phyloP scores from a whole-genome alignment of 2,888 invertebrate genomes.

The Syrista parreyssii region DNA sequence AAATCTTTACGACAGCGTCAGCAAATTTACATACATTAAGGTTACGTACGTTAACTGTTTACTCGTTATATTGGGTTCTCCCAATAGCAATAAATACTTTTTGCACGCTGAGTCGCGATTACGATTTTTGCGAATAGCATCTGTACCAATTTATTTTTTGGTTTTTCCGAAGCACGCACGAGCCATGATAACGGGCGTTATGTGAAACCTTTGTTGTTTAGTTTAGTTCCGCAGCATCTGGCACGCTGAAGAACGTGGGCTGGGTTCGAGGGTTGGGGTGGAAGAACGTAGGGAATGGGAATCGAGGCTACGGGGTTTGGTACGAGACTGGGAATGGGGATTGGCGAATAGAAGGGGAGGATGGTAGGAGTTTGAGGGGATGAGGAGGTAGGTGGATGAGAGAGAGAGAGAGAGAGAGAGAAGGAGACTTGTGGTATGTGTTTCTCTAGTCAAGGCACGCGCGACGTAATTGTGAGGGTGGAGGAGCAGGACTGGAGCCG shows the following conservation, averaged over 20 bases:
- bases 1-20: neutral
- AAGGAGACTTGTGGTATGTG: slow-evolving; percentile 48
- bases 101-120: neutral
- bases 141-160: neutral
- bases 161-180: neutral
- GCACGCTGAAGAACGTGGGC: slow-evolving; percentile 40
- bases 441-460: slow-evolving; percentile 63
- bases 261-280: slow-evolving; percentile 10
- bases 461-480: slow-evolving; percentile 64
- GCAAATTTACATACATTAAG: neutral
- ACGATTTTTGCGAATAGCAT: neutral
- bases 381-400: slow-evolving; percentile 17
- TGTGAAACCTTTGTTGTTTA: slow-evolving; percentile 35
- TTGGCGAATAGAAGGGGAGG: slow-evolving; percentile 7
- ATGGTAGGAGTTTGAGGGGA: slow-evolving; percentile 4
- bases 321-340: neutral
- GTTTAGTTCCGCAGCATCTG: slow-evolving; percentile 51
- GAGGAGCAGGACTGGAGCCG: slow-evolving; percentile 42
- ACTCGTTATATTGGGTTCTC: neutral
- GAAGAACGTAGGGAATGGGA: slow-evolving; percentile 13
- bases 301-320: slow-evolving; percentile 1
- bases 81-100: neutral
- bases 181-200: slow-evolving; percentile 6
- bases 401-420: slow-evolving; percentile 13
- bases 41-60: neutral